These are phyloP conservation scores for Metridium senile DNA, from an alignment of 92 coral and sea anemone species.

Conservation along the genomic window DNA sequence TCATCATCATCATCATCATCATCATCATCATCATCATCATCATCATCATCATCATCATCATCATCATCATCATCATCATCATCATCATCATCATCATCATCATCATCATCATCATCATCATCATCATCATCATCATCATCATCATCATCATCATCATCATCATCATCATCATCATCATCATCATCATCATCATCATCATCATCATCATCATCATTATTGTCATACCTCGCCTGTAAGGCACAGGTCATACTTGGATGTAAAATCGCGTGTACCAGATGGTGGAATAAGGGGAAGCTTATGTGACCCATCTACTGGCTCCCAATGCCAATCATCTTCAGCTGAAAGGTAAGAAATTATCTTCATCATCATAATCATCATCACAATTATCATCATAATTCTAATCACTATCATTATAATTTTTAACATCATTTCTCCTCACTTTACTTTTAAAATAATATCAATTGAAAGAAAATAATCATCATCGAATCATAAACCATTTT, in stretches of 20 bases:
- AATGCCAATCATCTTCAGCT: conserved; percentile 85
- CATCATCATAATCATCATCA: too few relatives aligned
- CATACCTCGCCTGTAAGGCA: conserved; percentile 96
- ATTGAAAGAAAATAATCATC: too few relatives aligned
- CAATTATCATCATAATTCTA: too few relatives aligned
- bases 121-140: neutral
- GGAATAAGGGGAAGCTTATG: conserved; percentile 80
- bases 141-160: neutral
- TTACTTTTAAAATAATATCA: too few relatives aligned
- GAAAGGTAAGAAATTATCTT: conserved; percentile 20
- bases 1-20: neutral
- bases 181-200: neutral
- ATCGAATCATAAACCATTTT: too few relatives aligned
- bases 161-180: neutral
- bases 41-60: neutral
- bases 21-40: neutral
- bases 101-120: neutral
- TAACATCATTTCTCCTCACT: too few relatives aligned
- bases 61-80: neutral
- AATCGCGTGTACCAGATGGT: conserved; percentile 71
- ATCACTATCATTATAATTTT: too few relatives aligned
- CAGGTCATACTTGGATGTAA: conserved; percentile 78
- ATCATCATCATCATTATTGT: neutral
- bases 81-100: neutral
- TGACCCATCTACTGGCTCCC: conserved; percentile 93